Evolutionary conservation across 2,888 invertebrate species (phyloP).

Genomic region (Leptinotarsa peninsularis): DNA sequence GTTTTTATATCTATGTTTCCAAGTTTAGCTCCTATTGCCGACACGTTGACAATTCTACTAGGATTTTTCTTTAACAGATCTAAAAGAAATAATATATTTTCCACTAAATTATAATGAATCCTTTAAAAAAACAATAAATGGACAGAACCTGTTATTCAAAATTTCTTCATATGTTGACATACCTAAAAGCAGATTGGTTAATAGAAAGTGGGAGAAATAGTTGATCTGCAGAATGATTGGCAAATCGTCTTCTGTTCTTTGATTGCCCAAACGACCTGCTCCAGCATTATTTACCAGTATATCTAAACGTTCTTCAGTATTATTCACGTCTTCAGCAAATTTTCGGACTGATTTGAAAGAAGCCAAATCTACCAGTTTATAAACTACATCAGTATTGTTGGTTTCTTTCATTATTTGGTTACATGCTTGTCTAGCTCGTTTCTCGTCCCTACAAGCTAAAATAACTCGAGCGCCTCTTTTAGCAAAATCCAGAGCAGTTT

Average conservation of each 20-base stretch:
- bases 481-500: conserved; percentile 65
- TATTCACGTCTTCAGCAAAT: conserved; percentile 72
- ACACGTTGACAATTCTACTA: conserved; percentile 10
- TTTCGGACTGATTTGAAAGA: conserved; percentile 70
- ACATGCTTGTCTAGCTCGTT: conserved; percentile 50
- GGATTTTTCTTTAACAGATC: conserved; percentile 7
- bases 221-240: conserved; percentile 76
- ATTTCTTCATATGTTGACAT: not conserved
- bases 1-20: conserved; percentile 1
- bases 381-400: conserved; percentile 59
- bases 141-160: too few relatives aligned
- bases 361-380: conserved; percentile 68
- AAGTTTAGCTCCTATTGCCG: conserved; percentile 5
- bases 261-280: conserved; percentile 65
- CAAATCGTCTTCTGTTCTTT: conserved; percentile 72
- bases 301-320: conserved; percentile 70
- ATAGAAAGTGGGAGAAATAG: conserved; percentile 77
- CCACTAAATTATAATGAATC: not conserved
- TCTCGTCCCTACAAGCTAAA: conserved; percentile 67
- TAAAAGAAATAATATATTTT: not conserved
- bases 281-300: conserved; percentile 77
- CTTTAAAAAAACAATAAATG: not conserved
- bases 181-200: conserved; percentile 72
- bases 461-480: conserved; percentile 69
- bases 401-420: conserved; percentile 58